Evolutionary conservation across 2,888 invertebrate species (phyloP).

Genomic region (Cheilosia variabilis): DNA sequence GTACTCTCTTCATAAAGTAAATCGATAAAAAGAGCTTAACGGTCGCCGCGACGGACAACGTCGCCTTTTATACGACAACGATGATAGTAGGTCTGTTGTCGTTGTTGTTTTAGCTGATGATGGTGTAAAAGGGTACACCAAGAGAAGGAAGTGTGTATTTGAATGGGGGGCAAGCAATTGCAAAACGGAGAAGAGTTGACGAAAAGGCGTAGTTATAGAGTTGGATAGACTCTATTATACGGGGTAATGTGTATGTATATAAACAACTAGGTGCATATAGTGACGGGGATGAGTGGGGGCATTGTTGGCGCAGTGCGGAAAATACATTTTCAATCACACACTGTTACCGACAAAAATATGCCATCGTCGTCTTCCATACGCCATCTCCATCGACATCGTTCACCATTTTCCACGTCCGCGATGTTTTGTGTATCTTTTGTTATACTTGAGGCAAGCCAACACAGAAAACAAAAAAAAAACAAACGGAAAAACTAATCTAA

Average conservation of each 20-base stretch:
- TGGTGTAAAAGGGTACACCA: conserved; percentile 54
- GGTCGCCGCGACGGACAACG: conserved; percentile 71
- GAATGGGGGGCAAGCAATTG: conserved; percentile 51
- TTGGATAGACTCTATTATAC: conserved; percentile 49
- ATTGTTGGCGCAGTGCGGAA: conserved; percentile 61
- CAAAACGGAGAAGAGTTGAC: conserved; percentile 65
- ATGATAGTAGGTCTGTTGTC: conserved; percentile 63
- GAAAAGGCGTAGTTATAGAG: conserved; percentile 61
- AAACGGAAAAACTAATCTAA: not conserved
- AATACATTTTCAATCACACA: conserved; percentile 42
- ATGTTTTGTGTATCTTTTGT: conserved; percentile 18
- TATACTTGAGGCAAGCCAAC: conserved; percentile 1
- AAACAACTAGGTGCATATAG: conserved; percentile 40
- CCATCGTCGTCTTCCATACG: conserved; percentile 8
- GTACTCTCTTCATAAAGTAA: conserved; percentile 66
- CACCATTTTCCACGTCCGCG: conserved; percentile 16
- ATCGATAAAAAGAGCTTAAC: conserved; percentile 74
- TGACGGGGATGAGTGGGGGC: conserved; percentile 13
- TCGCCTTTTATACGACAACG: conserved; percentile 68
- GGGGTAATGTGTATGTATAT: not conserved
- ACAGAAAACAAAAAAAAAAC: not conserved
- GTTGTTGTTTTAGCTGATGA: conserved; percentile 38
- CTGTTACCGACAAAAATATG: conserved; percentile 18
- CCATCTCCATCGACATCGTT: not conserved
- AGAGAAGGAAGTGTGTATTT: conserved; percentile 24